Base-by-base conservation (phyloP, 2,113 vertebrate genomes). In the Lagopus leucura region DNA sequence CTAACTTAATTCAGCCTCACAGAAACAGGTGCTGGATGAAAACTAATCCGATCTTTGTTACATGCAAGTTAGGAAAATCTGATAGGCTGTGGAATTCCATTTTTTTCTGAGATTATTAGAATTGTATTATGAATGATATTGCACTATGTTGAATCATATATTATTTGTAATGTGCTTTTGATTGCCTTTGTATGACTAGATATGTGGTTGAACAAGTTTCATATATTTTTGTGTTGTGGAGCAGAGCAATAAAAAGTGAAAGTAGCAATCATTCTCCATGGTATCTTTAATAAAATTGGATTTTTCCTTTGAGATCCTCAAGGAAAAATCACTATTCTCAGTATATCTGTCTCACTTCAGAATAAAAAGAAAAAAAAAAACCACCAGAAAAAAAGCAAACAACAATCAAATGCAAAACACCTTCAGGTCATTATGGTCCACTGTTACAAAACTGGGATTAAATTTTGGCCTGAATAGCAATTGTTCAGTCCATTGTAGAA, bases 31-130 rank as follows among this genome's bases (percentile, higher is more conserved):
- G 13, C 45, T 84, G 58, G 40, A 73, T 86, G 63, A 86, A 95
- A 88, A 82, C 20, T 65, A 95, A 90, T 84, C 48, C 54, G 63
- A 66, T 79, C 3, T 1, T 86, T 85, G 42, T 80, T 72, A 64
- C 34, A 67, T 18, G 55, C 20, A 60, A 66, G 61, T 84, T 80
- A 91, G n/a, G 70, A 76, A 88, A 86, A 91, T 90, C 48, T 84
- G 71, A 86, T 36, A 75, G 88, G 54, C 63, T 72, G 58, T 3
- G 1, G 70, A 92, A 93, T 86, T 83, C n/a, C 6, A 30, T 78
- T 95, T 95, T 95, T 94, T 96, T 75, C 63, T 90, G 69, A 52
- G 45, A 86, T 92, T 81, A 92, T 88, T 92, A 82, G 87, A 82
- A 81, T 82, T 86, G n/a, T 63, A 58, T 86, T 95, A 85, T 69